These are phyloP conservation scores for Philopedon plagiatum DNA, from an alignment of 2,888 invertebrate genomes.

Conservation along the genomic window DNA sequence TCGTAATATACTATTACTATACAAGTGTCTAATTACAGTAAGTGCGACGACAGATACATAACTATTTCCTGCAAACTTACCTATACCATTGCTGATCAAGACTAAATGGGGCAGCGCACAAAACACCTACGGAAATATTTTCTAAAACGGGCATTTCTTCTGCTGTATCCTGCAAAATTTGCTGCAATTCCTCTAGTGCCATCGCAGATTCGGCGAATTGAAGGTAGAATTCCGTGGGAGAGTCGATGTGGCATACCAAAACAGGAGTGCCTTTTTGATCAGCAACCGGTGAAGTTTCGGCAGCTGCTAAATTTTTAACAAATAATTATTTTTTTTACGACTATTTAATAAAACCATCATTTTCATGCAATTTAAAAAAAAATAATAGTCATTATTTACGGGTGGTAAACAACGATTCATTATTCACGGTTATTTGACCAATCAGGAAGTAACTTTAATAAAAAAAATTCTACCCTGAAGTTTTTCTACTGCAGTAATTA, in stretches of 20 bases:
- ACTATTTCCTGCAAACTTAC: constrained; percentile 15
- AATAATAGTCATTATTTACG: no score
- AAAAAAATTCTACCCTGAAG: no score
- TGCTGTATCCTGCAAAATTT: constrained; percentile 75
- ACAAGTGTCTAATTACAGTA: no score
- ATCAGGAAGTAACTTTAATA: no score
- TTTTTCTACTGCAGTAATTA: no score
- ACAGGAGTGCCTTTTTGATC: constrained; percentile 63
- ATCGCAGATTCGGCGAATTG: constrained; percentile 75
- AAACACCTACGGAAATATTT: constrained; percentile 74
- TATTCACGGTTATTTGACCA: no score
- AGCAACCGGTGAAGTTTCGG: background rate
- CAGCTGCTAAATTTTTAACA: background rate
- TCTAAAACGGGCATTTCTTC: constrained; percentile 71
- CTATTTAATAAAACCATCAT: no score
- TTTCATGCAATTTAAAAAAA: no score
- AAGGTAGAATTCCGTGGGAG: constrained; percentile 83
- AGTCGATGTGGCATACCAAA: constrained; percentile 80
- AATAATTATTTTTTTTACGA: no score
- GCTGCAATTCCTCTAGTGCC: constrained; percentile 75
- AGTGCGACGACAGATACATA: no score
- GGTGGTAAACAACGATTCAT: no score
- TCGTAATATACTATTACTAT: no score
- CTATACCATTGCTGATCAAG: constrained; percentile 91
- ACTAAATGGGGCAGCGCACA: constrained; percentile 85